Conservation (phyloP, 2,113 vertebrate genomes). For the Neotoma lepida region DNA sequence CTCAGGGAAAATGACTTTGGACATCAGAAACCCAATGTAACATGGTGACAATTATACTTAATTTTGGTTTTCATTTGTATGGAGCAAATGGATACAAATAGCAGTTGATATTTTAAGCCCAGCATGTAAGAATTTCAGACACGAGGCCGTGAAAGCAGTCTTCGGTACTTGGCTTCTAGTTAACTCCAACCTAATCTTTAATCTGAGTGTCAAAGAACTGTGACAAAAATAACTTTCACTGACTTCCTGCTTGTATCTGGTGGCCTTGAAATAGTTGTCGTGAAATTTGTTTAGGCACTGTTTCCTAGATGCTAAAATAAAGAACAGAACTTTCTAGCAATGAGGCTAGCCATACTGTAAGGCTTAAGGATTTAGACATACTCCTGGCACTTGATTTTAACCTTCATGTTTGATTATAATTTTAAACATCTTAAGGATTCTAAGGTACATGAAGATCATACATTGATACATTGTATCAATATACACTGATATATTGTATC, state of each 20-base stretch:
- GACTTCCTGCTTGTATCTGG: neutral
- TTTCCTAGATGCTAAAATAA: conserved; percentile 1
- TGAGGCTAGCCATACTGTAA: neutral
- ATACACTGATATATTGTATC: no score
- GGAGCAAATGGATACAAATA: conserved; percentile 1
- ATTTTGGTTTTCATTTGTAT: conserved; percentile 8
- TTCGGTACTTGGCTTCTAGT: neutral
- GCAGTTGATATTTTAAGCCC: conserved; percentile 9
- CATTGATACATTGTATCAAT: no score
- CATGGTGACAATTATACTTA: neutral
- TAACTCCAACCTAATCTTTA: conserved; percentile 10
- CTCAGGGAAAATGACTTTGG: neutral
- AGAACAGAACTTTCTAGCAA: conserved; percentile 52
- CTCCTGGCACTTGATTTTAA: neutral
- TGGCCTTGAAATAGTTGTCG: neutral
- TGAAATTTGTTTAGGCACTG: neutral
- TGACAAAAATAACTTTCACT: neutral
- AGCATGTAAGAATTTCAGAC: conserved; percentile 34
- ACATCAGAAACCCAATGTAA: neutral
- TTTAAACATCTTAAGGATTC: neutral
- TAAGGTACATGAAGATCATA: neutral
- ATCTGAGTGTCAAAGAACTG: neutral
- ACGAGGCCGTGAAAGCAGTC: neutral
- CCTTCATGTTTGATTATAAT: neutral
- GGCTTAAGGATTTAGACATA: neutral